Evolutionary conservation across 2,888 invertebrate genomes (phyloP), one percentile per base, ranked within the genome.

Genomic region (Folsomia manolachei): DNA sequence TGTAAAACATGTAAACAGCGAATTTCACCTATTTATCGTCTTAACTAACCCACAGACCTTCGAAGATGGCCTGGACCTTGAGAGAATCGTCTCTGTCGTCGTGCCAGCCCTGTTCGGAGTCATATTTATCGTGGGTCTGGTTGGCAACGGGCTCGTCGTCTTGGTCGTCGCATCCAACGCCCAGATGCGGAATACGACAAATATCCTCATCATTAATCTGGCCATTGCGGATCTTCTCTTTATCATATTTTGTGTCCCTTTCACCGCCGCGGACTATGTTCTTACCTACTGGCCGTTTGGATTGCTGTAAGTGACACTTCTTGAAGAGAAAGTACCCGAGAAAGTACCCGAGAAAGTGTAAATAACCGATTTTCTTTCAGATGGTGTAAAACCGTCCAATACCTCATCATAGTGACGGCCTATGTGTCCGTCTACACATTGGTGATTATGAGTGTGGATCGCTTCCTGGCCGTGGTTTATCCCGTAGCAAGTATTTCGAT

Each of bases 361-460:
- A 4, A 39, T 9, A 39, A 9, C 39, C 39, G 60, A 19, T 19
- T n/a, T 11, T 60, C n/a, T 60, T 63, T 86, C 21, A 56, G 56
- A 4, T 94, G 93, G 91, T 96, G 95, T 85, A 92, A 93, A 85
- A 89, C 91, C 24, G 92, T 94, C 14, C 94, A 95, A 83, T 96
- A 95, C 83, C 88, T 95, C 83, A 93, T 94, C 79, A 93, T 94
- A 73, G 94, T 95, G 53, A 94, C 94, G 25, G 95, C 95, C 27
- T 95, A 94, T 83, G 94, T 93, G 71, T 94, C 94, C 81, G 94
- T 96, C 2, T 96, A 95, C 85, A 96, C 95, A 0, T 86, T 97
- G 64, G 95, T 96, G 0, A 88, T 96, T 76, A 96, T 97, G 95
- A 94, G 94, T 4, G 85, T 95, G 71, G 96, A 97, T 84, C 83